Conservation (phyloP, 1,140 invertebrate genomes). For the Drosophila kohkoa region DNA sequence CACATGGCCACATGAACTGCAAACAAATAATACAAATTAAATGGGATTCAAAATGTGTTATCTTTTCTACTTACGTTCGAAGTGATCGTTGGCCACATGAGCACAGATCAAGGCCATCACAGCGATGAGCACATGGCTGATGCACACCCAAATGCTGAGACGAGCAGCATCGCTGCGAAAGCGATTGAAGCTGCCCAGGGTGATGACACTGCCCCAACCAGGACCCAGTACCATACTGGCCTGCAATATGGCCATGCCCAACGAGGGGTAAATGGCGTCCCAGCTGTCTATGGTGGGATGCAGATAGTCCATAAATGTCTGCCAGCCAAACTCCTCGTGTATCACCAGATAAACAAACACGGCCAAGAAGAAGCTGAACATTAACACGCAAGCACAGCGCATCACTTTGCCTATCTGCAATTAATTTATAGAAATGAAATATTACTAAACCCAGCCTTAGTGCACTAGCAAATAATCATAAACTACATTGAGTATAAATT, state of each 20-base stretch:
- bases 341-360: constrained; percentile 62
- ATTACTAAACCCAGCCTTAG: neutral
- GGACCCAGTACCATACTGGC: constrained; percentile 69
- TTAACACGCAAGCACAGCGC: constrained; percentile 67
- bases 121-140: constrained; percentile 60
- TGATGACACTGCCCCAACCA: constrained; percentile 77
- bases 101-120: constrained; percentile 70
- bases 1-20: constrained; percentile 75
- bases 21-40: neutral
- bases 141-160: constrained; percentile 65
- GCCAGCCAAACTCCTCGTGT: constrained; percentile 50
- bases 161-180: constrained; percentile 76
- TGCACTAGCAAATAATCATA: too few relatives aligned
- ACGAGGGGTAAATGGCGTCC: constrained; percentile 22
- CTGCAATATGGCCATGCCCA: constrained; percentile 64
- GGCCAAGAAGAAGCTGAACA: constrained; percentile 70
- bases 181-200: constrained; percentile 73
- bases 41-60: neutral
- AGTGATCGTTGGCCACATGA: constrained; percentile 78
- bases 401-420: constrained; percentile 73
- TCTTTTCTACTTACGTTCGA: constrained; percentile 57
- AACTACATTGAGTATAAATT: too few relatives aligned
- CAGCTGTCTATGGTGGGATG: constrained; percentile 51
- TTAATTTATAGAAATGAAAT: neutral
- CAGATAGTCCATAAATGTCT: constrained; percentile 49